Evolutionary conservation across 2,797 vertebrate genomes (phyloP).

Genomic region (Anguilla obscura): DNA sequence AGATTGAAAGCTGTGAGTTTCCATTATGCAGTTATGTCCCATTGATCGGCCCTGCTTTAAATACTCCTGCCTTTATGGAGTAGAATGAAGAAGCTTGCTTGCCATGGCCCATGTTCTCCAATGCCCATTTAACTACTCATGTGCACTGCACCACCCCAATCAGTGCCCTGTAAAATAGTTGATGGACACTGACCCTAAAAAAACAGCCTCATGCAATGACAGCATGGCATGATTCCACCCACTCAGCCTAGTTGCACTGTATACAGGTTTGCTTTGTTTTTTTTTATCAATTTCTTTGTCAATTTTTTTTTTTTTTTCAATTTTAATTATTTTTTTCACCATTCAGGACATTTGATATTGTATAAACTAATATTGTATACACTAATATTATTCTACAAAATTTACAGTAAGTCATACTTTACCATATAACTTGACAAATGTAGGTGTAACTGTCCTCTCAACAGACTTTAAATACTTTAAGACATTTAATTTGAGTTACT

Average conservation of each 20-base stretch:
- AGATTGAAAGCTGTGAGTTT: slow-evolving; percentile 94
- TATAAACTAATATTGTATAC: no score
- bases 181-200: neutral
- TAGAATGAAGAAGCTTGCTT: neutral
- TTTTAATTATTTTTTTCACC: no score
- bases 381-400: no score
- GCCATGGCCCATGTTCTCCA: neutral
- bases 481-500: neutral
- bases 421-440: neutral
- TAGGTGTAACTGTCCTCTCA: neutral
- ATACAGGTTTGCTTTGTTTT: neutral
- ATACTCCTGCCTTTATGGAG: neutral
- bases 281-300: neutral
- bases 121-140: neutral
- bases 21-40: neutral
- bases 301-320: no score
- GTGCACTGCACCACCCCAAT: neutral
- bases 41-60: neutral
- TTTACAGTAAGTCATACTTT: neutral
- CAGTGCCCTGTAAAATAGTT: neutral
- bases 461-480: neutral
- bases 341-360: no score
- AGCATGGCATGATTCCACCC: neutral
- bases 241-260: neutral
- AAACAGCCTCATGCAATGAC: neutral